Base-by-base conservation (phyloP, 2,113 vertebrate genomes). In the Halcyon senegalensis region DNA sequence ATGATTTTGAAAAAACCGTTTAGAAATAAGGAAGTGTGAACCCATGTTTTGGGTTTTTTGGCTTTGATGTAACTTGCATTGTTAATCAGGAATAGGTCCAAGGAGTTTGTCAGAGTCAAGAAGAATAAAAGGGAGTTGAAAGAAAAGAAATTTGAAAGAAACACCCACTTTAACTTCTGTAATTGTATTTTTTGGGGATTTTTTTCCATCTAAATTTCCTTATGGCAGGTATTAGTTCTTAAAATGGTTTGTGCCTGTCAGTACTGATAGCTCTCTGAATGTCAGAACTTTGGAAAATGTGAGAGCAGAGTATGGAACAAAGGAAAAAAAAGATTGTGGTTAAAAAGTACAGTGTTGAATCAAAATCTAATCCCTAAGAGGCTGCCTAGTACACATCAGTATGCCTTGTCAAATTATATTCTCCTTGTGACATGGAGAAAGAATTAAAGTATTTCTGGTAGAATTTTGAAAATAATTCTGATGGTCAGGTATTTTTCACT, bases 41-140 rank as follows among this genome's bases (percentile, higher is more conserved):
- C 9, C 8, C 4, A 14, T 41, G 6, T 81, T 84, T 74, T 5
- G 31, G 7, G 0, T 7, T 67, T 14, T 82, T 84, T 10, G 0
- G 3, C 51, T 75, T 30, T 68, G 51, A 82, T 67, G 9, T 84
- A 93, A 59, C 19, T 37, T 87, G 33, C 33, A 91, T n/a, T 6
- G 21, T 69, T 44, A 13, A 24, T 81, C 33, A 87, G 50, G 74
- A 81, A 16, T 60, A 84, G 70, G 24, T 55, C 30, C 10, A 31
- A 33, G 31, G 31, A 67, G 20, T 25, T 5, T 77, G 14, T 74
- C 31, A 31, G 31, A 70, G 7, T 68, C 24, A 43, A 59, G 6
- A 88, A 81, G 11, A 87, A 41, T 15, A 46, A 80, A 90, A 77
- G 14, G 3, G 7, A 80, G 2, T 33, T 84, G 20, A 82, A 62